Base-by-base conservation (phyloP, 2,113 vertebrate species). In the Scartelaos histophorus region DNA sequence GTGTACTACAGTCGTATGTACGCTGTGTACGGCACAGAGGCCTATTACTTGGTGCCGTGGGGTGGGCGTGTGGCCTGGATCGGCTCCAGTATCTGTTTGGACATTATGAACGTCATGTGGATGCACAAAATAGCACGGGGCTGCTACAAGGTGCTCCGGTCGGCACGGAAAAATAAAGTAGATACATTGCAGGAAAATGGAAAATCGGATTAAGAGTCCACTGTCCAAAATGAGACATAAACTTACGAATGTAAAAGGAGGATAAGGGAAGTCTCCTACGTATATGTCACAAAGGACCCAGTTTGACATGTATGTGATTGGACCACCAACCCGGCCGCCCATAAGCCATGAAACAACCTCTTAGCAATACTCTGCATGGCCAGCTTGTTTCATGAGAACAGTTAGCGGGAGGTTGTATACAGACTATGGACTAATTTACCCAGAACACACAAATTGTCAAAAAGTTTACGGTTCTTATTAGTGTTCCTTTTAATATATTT, bases 81-180 rank as follows among this genome's bases (percentile, higher is more conserved):
- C 76, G 78, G 89, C 87, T 93, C 95, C 74, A 97, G 97, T 60
- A 66, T 94, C 85, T 91, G 95, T 71, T 86, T 99, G 94, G 98
- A 99, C 92, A 78, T 97, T 81, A 96, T 99, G 96, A 99, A 99
- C 80, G 24, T 97, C 75, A 97, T 97, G 95, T 99, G 98, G 98
- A 99, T 99, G 98, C 91, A 95, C 83, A 99, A 96, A 89, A 99
- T 99, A 22, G 93, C 94, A 29, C 95, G 93, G 68, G 98, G 98
- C 81, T 98, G 97, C 93, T 93, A 94, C 89, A 96, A 89, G 85
- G 96, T 98, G 70, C 86, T 99, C 85, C 89, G 88, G 72, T 93
- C 95, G 13, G 92, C 94, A 6, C 92, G 84, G 69, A 87, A 22
- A 70, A 69, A 90, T 66, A 95, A 95, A 86, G 77, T 85, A 3